Evolutionary conservation across 2,113 vertebrate genomes (phyloP).

Genomic region (Mystacornis crossleyi): DNA sequence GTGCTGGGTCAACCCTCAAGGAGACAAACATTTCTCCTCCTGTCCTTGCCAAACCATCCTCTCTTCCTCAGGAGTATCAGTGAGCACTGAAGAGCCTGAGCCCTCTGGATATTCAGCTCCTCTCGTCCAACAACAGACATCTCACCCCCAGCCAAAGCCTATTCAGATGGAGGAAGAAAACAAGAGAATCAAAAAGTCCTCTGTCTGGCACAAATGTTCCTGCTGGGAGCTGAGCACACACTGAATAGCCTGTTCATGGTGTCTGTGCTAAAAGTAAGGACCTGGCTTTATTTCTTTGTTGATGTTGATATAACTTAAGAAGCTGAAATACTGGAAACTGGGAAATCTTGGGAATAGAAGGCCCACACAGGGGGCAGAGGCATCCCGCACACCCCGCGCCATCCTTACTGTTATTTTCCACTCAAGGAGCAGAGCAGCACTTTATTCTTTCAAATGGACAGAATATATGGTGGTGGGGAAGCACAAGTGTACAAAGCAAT

Average conservation of each 20-base stretch:
- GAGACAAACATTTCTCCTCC: background rate
- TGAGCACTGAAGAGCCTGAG: background rate
- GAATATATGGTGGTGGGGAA: background rate
- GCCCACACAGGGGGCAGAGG: rapidly evolving
- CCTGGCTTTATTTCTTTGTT: constrained; percentile 46
- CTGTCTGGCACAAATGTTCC: background rate
- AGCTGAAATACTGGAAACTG: background rate
- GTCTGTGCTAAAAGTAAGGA: constrained; percentile 48
- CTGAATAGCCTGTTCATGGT: constrained; percentile 17
- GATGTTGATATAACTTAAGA: constrained; percentile 25
- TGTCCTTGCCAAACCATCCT: background rate
- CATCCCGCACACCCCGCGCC: rapidly evolving
- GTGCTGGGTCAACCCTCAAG: rapidly evolving
- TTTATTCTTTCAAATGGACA: background rate
- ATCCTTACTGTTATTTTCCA: background rate
- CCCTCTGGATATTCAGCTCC: background rate
- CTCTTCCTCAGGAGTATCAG: background rate
- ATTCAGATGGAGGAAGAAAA: background rate
- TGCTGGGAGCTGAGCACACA: background rate
- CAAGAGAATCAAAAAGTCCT: background rate
- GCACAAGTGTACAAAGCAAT: background rate
- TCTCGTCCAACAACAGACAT: background rate
- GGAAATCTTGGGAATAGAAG: background rate
- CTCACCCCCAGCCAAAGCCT: background rate
- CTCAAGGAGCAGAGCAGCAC: background rate